These are phyloP conservation scores for Leptopilina clavipes DNA, from an alignment of 1,140 invertebrate species.

Conservation along the genomic window DNA sequence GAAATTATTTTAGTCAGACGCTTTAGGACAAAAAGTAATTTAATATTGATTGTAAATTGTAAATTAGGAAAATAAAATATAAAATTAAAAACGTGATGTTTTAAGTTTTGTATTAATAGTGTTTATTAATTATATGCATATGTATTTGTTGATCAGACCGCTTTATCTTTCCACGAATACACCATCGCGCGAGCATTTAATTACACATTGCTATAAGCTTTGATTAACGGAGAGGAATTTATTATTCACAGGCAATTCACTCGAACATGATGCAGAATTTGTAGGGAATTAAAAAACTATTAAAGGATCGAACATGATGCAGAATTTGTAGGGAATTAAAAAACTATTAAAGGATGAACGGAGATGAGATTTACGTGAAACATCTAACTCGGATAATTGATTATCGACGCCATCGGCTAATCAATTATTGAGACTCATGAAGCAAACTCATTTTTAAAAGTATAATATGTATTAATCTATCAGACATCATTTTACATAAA, in stretches of 20 bases:
- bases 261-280: slow-evolving; percentile 21
- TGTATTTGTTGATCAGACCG: neutral
- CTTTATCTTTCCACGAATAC: neutral
- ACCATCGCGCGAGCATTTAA: slow-evolving; percentile 17
- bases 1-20: no score
- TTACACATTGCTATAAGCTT: slow-evolving; percentile 27
- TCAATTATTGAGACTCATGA: slow-evolving; percentile 11
- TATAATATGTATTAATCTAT: neutral
- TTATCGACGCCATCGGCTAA: slow-evolving; percentile 3
- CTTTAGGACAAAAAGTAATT: no score
- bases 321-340: slow-evolving; percentile 27
- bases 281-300: slow-evolving; percentile 25
- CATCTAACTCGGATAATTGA: slow-evolving; percentile 20
- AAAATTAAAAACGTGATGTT: no score
- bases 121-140: neutral
- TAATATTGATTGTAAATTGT: no score
- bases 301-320: slow-evolving; percentile 11
- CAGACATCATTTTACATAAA: neutral
- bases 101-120: neutral
- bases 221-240: slow-evolving; percentile 24
- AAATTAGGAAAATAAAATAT: no score
- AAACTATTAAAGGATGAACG: slow-evolving; percentile 24
- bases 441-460: neutral
- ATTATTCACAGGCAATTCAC: slow-evolving; percentile 15
- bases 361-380: slow-evolving; percentile 33